A percentile compares a stretch with the other conserved stretches of the same genome.
Evolutionary conservation across 2,888 invertebrate genomes (phyloP).

Genomic region (Pollenia amentaria): DNA sequence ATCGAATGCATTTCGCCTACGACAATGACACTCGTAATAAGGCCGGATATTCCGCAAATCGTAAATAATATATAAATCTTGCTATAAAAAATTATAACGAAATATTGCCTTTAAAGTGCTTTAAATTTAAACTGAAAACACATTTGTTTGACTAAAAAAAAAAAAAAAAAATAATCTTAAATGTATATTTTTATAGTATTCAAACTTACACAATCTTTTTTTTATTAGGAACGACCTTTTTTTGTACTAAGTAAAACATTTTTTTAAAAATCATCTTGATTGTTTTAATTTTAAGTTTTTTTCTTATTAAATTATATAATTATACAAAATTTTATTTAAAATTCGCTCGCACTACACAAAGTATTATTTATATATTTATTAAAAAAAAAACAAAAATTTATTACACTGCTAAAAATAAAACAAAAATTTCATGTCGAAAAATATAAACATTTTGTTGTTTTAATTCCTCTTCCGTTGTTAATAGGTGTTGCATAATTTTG

Average conservation of each 20-base stretch:
- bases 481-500: constrained; percentile 70
- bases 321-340: constrained; percentile 48
- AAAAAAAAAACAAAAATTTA: constrained; percentile 41
- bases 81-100: constrained; percentile 16
- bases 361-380: constrained; percentile 70
- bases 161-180: constrained; percentile 5
- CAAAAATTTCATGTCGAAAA: constrained; percentile 41
- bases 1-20: too few relatives aligned
- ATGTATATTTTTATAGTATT: background rate
- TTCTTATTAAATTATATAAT: constrained; percentile 26
- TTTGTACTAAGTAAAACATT: constrained; percentile 6
- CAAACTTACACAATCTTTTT: too few relatives aligned
- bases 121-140: background rate
- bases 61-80: constrained; percentile 33
- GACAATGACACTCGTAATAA: too few relatives aligned
- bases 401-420: constrained; percentile 65
- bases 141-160: constrained; percentile 25
- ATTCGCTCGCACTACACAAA: constrained; percentile 57
- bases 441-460: constrained; percentile 47
- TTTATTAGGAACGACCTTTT: background rate
- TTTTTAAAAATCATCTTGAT: background rate
- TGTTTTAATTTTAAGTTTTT: constrained; percentile 33
- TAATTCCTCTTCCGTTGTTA: constrained; percentile 29
- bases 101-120: constrained; percentile 67
- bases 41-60: background rate